phyloP scores from a whole-genome alignment of 92 coral and sea anemone genomes.

The Scolanthus callimorphus region DNA sequence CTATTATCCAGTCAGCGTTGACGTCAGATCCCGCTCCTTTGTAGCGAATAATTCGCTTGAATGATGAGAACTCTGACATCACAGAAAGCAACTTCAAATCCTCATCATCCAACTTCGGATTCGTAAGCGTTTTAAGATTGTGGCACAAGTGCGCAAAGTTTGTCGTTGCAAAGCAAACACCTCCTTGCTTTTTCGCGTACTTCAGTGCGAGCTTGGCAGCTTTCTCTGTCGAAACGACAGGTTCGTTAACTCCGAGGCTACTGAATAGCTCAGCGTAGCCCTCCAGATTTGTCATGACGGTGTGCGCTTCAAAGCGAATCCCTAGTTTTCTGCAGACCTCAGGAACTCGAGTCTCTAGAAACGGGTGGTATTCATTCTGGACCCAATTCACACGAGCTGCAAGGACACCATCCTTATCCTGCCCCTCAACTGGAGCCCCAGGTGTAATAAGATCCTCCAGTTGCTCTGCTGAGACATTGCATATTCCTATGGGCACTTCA shows the following conservation, averaged over 20 bases:
- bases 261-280: slow-evolving; percentile 34
- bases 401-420: slow-evolving; percentile 5
- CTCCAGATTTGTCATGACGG: slow-evolving; percentile 44
- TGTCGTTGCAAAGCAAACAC: slow-evolving; percentile 49
- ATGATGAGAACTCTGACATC: slow-evolving; percentile 31
- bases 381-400: slow-evolving; percentile 54
- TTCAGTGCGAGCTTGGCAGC: slow-evolving; percentile 42
- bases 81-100: slow-evolving; percentile 28
- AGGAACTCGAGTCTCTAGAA: slow-evolving; percentile 43
- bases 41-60: slow-evolving; percentile 44
- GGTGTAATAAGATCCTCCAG: slow-evolving; percentile 37
- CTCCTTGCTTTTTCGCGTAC: slow-evolving; percentile 39
- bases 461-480: slow-evolving; percentile 53
- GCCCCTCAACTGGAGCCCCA: not conserved
- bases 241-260: slow-evolving; percentile 12
- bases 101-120: slow-evolving; percentile 10
- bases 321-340: slow-evolving; percentile 45
- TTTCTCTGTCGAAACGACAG: slow-evolving; percentile 12
- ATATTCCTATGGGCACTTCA: slow-evolving; percentile 54
- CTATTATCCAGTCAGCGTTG: slow-evolving; percentile 40
- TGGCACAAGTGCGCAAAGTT: slow-evolving; percentile 39
- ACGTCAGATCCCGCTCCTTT: slow-evolving; percentile 37
- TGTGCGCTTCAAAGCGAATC: slow-evolving; percentile 52
- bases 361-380: slow-evolving; percentile 62
- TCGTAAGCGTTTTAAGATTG: slow-evolving; percentile 20